Base-by-base conservation (phyloP, 2,113 vertebrate species). In the Nyctibius bracteatus region DNA sequence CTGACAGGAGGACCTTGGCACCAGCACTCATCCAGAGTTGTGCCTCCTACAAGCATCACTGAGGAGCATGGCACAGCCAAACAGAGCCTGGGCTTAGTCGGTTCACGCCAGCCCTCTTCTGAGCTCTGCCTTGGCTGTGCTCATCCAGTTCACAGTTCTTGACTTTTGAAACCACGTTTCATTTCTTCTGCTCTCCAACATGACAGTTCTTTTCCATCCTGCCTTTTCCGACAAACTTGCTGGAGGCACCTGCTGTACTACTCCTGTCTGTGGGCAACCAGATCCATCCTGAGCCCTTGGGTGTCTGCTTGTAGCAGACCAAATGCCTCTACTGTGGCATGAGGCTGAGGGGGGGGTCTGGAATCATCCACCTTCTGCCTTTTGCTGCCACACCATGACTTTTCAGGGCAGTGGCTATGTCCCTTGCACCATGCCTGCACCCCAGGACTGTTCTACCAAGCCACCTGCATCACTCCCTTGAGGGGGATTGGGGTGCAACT, bases 71-170 rank as follows among this genome's bases (percentile, higher is more conserved):
- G 43, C 27, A 46, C 25, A 16, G 37, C 23, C 68, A 62, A 59
- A 61, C 11, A 24, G 20, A 58, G 51, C 21, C 35, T 74, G 35
- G 51, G 12, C 24, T 86, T 37, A 41, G 30, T 1, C 0, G 0
- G 28, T 23, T 82, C n/a, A 18, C 4, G 4, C 21, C 44, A 82
- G 54, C 31, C 27, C 23, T 61, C 17, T 59, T 85, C 71, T 25
- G 49, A 82, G 41, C 62, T 88, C 70, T 82, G 59, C 39, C 35
- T 78, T 27, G 19, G 16, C n/a, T 71, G 21, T 7, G 28, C 44
- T 72, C 30, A 49, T 28, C 41, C 61, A 52, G 8, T 41, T 83
- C 66, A 43, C 37, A 54, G 58, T n/a, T 85, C 66, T 28, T 30
- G 20, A n/a, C 57, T 65, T 75, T 35, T 19, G 43, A 74, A 78